These are phyloP conservation scores for Bombus ignitus DNA, from an alignment of 1,140 invertebrate genomes.

Conservation along the genomic window DNA sequence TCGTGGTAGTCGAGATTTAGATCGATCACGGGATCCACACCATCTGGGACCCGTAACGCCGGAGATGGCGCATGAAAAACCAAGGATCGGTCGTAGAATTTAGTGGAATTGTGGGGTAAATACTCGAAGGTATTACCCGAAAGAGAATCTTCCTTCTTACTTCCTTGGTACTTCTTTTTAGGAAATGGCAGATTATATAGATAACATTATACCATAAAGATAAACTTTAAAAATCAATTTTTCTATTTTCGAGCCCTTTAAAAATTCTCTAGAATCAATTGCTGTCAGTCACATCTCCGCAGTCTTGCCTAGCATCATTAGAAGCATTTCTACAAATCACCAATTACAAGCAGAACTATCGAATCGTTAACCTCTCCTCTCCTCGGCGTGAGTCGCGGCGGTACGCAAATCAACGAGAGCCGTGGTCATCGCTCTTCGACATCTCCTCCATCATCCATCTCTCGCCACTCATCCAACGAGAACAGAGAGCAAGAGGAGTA, in stretches of 20 bases:
- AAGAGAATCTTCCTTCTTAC: background rate
- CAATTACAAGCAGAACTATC: no score
- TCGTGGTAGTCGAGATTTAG: slow-evolving; percentile 34
- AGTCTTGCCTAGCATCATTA: no score
- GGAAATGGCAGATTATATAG: background rate
- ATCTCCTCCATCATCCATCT: slow-evolving; percentile 37
- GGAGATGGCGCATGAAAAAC: slow-evolving; percentile 13
- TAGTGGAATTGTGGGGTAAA: background rate
- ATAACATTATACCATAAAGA: background rate
- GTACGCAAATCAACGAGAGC: background rate
- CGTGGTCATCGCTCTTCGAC: background rate
- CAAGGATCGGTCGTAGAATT: background rate
- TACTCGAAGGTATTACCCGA: background rate
- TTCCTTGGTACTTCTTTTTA: background rate
- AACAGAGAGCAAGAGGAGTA: background rate
- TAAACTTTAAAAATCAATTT: background rate
- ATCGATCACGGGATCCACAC: slow-evolving; percentile 35
- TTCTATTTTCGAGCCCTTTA: no score
- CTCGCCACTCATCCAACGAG: background rate
- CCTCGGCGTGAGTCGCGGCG: background rate
- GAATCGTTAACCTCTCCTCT: background rate
- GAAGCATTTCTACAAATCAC: no score
- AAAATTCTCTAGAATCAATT: background rate
- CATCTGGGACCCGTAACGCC: background rate
- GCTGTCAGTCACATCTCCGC: background rate